Base-by-base conservation (phyloP, 2,888 invertebrate species). In the Chymomyza fuscimana region DNA sequence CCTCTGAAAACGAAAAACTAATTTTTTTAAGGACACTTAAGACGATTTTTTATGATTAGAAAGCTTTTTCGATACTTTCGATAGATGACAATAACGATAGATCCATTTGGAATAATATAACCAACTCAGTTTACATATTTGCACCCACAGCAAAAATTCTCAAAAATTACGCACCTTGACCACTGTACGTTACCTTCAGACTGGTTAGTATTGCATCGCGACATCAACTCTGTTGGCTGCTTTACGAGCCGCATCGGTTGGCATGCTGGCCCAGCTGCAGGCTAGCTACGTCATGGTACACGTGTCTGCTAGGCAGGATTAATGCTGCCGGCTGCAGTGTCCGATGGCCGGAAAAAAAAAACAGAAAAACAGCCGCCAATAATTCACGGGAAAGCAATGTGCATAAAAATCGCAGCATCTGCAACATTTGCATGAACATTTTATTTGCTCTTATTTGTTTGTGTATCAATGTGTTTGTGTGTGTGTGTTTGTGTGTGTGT, bases 321-420 rank as follows among this genome's bases (percentile, higher is more conserved):
- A 87, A 80, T 82, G 73, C 79, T 72, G 73, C 66, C 83, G 86
- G 86, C 86, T 87, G 87, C 69, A 73, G 69, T 69, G 70, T 63
- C 72, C 60, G 65, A 65, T 65, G 40, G 64, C 59, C 66, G 66
- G 69, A 46, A 59, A 52, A 60, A 40, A 15, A 51, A 74, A 77
- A 67, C 74, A 25, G 1, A 29, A 61, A 61, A 82, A 82, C 86
- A 86, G 79, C 76, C 87, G 79, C 76, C 88, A 88, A 86, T 86
- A 86, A 88, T 87, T 86, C 85, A 86, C 75, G 79, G 78, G 78
- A 70, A 75, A 76, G 67, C 69, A 81, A 64, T 66, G 86, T 67
- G 76, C 76, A 85, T 77, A 82, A 84, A 88, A 88, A 80, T 80
- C 76, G 85, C 80, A 77, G 73, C 84, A 85, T 87, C 82, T 88